These are phyloP conservation scores for Eupithecia dodoneata DNA, from an alignment of 2,888 invertebrate genomes.

Conservation along the genomic window DNA sequence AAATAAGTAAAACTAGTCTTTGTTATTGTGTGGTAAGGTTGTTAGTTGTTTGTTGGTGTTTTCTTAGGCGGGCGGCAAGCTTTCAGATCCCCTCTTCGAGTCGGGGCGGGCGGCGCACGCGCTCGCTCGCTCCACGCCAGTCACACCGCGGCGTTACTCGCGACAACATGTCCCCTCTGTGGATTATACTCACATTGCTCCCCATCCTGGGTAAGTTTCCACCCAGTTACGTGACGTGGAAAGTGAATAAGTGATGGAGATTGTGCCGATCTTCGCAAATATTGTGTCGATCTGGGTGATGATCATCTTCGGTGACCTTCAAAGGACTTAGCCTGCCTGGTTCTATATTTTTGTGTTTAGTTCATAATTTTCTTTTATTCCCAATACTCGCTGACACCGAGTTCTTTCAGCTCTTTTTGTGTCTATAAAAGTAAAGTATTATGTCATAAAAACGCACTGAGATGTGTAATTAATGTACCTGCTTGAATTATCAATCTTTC, in stretches of 20 bases:
- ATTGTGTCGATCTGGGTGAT: slow-evolving; percentile 16
- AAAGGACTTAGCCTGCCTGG: slow-evolving; percentile 12
- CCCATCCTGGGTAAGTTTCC: slow-evolving; percentile 79
- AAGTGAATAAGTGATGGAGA: slow-evolving; percentile 31
- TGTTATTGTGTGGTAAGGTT: slow-evolving; percentile 9
- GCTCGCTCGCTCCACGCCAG: slow-evolving; percentile 57
- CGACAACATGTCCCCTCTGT: slow-evolving; percentile 80
- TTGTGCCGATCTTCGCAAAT: slow-evolving; percentile 7
- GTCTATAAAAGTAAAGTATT: neutral
- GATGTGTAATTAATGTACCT: neutral
- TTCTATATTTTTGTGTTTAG: slow-evolving; percentile 6
- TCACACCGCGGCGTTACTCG: slow-evolving; percentile 75
- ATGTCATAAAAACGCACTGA: neutral
- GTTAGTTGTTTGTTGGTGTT: slow-evolving; percentile 15
- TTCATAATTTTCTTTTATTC: slow-evolving; percentile 8
- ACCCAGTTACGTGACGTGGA: slow-evolving; percentile 42
- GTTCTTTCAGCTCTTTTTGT: neutral
- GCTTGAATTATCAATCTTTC: neutral
- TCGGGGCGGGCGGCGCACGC: slow-evolving; percentile 64
- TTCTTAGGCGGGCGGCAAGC: slow-evolving; percentile 72
- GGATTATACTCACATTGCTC: slow-evolving; percentile 79
- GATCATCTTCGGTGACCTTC: slow-evolving; percentile 17
- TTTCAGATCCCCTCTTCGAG: slow-evolving; percentile 62
- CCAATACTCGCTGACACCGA: neutral
- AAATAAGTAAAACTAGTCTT: slow-evolving; percentile 4